phyloP scores from a whole-genome alignment of 1,140 invertebrate species.

The Ectropis grisescens region DNA sequence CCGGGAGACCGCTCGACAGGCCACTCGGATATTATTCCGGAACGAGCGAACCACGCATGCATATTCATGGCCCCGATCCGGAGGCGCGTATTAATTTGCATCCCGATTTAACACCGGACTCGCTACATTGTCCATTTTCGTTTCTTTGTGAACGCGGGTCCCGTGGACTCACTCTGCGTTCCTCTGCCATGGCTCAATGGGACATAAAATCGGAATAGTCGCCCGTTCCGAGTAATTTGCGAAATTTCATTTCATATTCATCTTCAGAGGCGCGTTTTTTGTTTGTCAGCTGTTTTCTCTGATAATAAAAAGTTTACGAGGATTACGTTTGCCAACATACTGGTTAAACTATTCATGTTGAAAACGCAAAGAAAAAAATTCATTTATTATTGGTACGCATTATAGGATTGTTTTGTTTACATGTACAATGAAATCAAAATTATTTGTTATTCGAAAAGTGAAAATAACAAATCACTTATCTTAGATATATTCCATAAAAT shows the following conservation, averaged over 20 bases:
- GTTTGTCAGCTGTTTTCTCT: too few species aligned
- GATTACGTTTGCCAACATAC: too few species aligned
- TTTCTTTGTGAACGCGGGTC: constrained; percentile 43
- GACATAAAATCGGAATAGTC: constrained; percentile 23
- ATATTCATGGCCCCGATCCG: constrained; percentile 56
- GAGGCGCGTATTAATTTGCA: constrained; percentile 64
- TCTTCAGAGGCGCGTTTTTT: neutral
- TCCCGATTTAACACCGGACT: constrained; percentile 42
- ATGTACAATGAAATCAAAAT: too few species aligned
- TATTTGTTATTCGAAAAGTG: too few species aligned
- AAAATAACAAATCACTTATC: too few species aligned
- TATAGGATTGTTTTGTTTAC: too few species aligned
- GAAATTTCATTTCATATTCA: constrained; percentile 12
- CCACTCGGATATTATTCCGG: constrained; percentile 44
- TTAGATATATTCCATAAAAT: too few species aligned
- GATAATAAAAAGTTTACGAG: too few species aligned
- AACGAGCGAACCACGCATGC: constrained; percentile 34
- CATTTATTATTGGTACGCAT: too few species aligned
- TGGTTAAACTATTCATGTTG: too few species aligned
- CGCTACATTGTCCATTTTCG: constrained; percentile 44
- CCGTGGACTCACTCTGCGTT: constrained; percentile 9
- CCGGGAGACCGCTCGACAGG: too few species aligned
- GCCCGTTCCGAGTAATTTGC: constrained; percentile 12
- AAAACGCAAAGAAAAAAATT: too few species aligned
- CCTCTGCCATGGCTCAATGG: constrained; percentile 19